Conservation (phyloP, 1,140 invertebrate genomes). For the Pinna nobilis region DNA sequence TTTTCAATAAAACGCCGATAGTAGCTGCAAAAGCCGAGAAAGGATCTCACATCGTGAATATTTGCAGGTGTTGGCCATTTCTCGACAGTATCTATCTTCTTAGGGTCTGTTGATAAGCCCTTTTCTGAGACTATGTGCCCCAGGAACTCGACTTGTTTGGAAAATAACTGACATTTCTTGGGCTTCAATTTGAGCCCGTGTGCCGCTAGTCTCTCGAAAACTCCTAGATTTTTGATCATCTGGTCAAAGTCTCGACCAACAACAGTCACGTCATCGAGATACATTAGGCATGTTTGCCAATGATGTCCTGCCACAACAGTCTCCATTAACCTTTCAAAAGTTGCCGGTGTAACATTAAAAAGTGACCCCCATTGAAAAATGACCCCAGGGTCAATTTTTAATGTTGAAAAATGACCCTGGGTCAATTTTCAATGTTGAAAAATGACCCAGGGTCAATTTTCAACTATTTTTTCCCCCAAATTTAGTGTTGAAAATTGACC, state of each 20-base stretch:
- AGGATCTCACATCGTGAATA: constrained; percentile 55
- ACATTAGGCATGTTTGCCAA: constrained; percentile 21
- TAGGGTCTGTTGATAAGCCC: constrained; percentile 6
- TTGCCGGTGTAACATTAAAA: constrained; percentile 21
- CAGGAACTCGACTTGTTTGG: constrained; percentile 40
- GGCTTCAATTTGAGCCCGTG: constrained; percentile 37
- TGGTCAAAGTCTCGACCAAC: constrained; percentile 21
- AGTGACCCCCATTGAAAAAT: no score
- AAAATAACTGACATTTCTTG: constrained; percentile 36
- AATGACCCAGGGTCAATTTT: no score
- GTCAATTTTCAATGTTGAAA: no score
- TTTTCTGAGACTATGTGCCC: constrained; percentile 21
- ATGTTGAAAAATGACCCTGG: no score
- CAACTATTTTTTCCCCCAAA: no score
- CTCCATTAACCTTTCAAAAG: constrained; percentile 58
- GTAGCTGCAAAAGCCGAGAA: constrained; percentile 53
- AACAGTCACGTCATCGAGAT: constrained; percentile 45
- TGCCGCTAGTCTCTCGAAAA: constrained; percentile 45
- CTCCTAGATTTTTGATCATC: constrained; percentile 10
- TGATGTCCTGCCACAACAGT: constrained; percentile 36
- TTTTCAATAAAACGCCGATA: constrained; percentile 50
- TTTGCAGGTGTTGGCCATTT: constrained; percentile 62
- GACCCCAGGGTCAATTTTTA: no score
- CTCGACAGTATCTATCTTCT: constrained; percentile 38
- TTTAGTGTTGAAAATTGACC: no score